A percentile compares a stretch with the other conserved stretches of the same genome.
These are phyloP conservation scores for Oreotrochilus melanogaster DNA, from an alignment of 2,113 vertebrate species.

Conservation along the genomic window DNA sequence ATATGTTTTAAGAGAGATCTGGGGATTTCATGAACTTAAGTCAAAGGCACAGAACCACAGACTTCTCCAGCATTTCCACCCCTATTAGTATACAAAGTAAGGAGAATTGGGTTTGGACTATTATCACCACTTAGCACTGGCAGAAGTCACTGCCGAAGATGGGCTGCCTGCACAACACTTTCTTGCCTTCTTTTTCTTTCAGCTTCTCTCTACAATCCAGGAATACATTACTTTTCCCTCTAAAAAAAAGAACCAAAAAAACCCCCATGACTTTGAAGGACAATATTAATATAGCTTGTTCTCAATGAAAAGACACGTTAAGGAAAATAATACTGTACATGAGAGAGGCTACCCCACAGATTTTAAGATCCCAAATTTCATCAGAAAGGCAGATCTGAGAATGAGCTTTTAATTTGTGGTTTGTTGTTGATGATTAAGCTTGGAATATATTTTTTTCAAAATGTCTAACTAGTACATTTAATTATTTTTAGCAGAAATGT, in stretches of 20 bases:
- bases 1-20: not conserved
- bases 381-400: not conserved
- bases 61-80: not conserved
- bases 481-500: not conserved
- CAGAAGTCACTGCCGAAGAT: not conserved
- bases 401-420: not conserved
- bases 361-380: not conserved
- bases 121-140: not conserved
- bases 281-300: not conserved
- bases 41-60: not conserved
- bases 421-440: not conserved
- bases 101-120: not conserved
- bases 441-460: not conserved
- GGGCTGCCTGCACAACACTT: not conserved
- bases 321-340: not conserved
- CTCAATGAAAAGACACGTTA: not conserved
- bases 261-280: not conserved
- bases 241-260: not conserved
- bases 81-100: not conserved
- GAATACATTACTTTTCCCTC: not conserved
- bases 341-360: not conserved
- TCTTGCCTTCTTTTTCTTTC: not conserved
- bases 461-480: not conserved
- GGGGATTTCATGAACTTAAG: not conserved
- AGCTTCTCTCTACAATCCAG: not conserved